Base-by-base conservation (phyloP, 2,888 invertebrate species). In the Brachypalpus laphriformis region DNA sequence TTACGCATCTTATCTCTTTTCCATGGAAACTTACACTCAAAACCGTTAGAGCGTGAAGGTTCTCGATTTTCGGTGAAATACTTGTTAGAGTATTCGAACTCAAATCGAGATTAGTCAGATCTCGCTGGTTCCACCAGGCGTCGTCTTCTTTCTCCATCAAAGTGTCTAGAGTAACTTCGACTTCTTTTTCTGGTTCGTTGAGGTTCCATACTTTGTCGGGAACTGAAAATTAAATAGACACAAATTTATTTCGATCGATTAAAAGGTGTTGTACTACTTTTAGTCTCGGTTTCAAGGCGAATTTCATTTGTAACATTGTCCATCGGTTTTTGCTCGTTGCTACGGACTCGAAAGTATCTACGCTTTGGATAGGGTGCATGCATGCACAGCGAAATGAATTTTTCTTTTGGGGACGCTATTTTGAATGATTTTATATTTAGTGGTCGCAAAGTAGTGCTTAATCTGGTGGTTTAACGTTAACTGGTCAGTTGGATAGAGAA, bases 81-180 rank as follows among this genome's bases (percentile, higher is more conserved):
- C 91, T 91, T 78, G 93, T 93, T 83, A 97, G 92, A 80, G 93
- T 93, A 91, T 97, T 97, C 11, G 95, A 95, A 90, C 96, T 96
- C 70, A 96, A 93, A 91, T 97, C 97, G 87, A 98, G 93, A 88
- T 94, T 95, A 82, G 94, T 95, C 20, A 98, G 92, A 1, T 96
- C 95, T 88, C 95, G 95, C 89, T 95, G 94, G 90, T 96, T 96
- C 97, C 97, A 97, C 98, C 98, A 98, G 86, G 93, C 94, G 87
- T 94, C 94, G 57, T 93, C 93, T 42, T 93, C 93, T 61, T 94
- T 93, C 8, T 90, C 89, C 22, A 88, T 88, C n/a, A 91, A 65
- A 7, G 89, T 72, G 25, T 94, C 93, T 66, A 94, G 91, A 86
- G 93, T 93, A 6, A 92, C 92, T 54, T 94, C 94, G 87, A 94